These are phyloP conservation scores for Acinonyx jubatus DNA, from an alignment of 2,113 vertebrate genomes.

Conservation along the genomic window DNA sequence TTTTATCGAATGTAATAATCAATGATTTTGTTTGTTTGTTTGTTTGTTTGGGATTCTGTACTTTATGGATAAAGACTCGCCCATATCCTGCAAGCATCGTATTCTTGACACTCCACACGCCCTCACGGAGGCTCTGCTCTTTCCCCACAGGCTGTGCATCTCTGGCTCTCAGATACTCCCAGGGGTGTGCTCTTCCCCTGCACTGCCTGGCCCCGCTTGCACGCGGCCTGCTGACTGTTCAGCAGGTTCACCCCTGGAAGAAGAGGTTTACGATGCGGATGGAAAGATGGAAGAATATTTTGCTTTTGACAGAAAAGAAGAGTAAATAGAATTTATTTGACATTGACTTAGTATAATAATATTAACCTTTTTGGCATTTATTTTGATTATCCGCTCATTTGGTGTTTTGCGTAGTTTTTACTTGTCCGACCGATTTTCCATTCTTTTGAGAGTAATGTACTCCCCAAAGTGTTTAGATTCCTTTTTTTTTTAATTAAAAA, in stretches of 20 bases:
- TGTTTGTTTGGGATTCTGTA: background rate
- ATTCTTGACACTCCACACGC: background rate
- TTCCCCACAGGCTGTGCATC: constrained; percentile 84
- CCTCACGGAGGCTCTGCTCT: constrained; percentile 46
- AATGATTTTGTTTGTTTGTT: background rate
- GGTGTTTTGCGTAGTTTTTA: background rate
- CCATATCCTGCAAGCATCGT: background rate
- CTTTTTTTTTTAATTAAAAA: background rate
- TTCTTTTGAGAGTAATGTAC: background rate
- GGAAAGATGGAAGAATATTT: constrained; percentile 92
- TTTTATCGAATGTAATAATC: background rate
- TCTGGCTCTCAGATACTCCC: constrained; percentile 86
- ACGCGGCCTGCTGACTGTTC: background rate
- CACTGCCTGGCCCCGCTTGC: background rate
- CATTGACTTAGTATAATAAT: background rate
- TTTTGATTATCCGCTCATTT: background rate
- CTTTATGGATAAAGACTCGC: background rate
- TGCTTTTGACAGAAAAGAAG: constrained; percentile 88
- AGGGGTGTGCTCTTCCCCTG: constrained; percentile 49
- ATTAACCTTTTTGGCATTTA: background rate
- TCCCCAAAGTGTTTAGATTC: background rate
- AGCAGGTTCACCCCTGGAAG: constrained; percentile 79
- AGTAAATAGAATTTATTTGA: constrained; percentile 82
- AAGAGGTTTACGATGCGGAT: constrained; percentile 89
- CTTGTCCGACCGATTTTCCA: background rate